Evolutionary conservation across 1,140 invertebrate genomes (phyloP).

Genomic region (Rhagoletis zephyria): DNA sequence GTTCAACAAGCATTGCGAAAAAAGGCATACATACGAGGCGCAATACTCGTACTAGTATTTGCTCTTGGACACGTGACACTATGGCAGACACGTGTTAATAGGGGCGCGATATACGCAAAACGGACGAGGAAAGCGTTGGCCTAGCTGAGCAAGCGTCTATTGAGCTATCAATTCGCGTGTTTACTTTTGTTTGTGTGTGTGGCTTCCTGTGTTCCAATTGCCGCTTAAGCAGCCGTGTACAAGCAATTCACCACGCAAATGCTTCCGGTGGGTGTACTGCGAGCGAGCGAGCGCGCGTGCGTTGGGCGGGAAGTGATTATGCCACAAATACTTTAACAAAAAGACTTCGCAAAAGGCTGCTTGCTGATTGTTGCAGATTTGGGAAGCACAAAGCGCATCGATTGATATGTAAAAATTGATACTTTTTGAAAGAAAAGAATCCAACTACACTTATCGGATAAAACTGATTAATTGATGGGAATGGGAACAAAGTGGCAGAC

Average conservation of each 20-base stretch:
- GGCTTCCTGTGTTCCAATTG: background rate
- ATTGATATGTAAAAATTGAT: slow-evolving; percentile 18
- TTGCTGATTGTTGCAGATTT: too few relatives aligned
- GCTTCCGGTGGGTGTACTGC: background rate
- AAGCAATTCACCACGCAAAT: slow-evolving; percentile 50
- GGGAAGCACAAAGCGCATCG: background rate
- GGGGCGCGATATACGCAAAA: background rate
- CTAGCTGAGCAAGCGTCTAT: background rate
- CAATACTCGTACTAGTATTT: background rate
- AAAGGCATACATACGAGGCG: background rate
- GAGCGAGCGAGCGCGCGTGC: background rate
- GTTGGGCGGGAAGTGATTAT: slow-evolving; percentile 3
- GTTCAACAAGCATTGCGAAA: slow-evolving; percentile 1
- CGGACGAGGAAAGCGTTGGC: background rate
- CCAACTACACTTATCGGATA: slow-evolving; percentile 4
- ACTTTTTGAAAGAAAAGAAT: slow-evolving; percentile 3
- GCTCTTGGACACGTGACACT: slow-evolving; percentile 36
- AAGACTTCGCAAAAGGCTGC: background rate
- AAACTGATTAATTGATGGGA: slow-evolving; percentile 22
- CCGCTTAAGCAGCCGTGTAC: slow-evolving; percentile 18
- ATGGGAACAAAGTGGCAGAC: background rate
- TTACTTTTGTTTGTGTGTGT: background rate
- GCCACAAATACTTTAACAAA: slow-evolving; percentile 30
- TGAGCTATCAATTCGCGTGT: slow-evolving; percentile 21
- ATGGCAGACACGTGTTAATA: slow-evolving; percentile 27